Percentiles rank a stretch among this genome's conserved stretches.
Conservation (phyloP, 2,797 vertebrate genomes). For the Anniella stebbinsi region DNA sequence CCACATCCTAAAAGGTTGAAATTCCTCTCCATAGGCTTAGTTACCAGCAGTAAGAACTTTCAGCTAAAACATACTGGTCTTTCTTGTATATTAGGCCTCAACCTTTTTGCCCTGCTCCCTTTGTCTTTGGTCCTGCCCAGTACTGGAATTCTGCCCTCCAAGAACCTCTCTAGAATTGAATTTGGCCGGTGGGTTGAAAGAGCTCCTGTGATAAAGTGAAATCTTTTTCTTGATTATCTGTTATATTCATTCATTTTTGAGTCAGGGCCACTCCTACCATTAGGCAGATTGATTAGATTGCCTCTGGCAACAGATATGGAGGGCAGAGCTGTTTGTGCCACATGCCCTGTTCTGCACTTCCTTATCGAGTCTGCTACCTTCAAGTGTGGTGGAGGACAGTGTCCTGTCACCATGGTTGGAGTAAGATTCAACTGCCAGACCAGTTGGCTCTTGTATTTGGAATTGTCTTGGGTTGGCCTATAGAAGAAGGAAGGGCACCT, state of each 20-base stretch:
- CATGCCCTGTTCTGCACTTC: not conserved
- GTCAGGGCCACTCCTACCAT: not conserved
- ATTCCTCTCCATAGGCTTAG: too few relatives aligned
- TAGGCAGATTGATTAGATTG: not conserved
- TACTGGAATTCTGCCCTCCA: too few relatives aligned
- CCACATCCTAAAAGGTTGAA: too few relatives aligned
- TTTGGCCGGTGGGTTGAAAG: too few relatives aligned
- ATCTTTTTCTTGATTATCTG: slow-evolving; percentile 16
- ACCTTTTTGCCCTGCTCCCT: too few relatives aligned
- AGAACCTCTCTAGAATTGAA: too few relatives aligned
- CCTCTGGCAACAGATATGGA: not conserved
- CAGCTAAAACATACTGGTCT: too few relatives aligned
- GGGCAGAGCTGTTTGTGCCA: not conserved
- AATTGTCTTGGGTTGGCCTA: not conserved
- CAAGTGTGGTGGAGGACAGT: not conserved
- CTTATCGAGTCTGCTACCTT: not conserved
- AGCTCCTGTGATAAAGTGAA: not conserved
- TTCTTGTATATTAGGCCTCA: too few relatives aligned
- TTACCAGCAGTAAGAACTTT: too few relatives aligned
- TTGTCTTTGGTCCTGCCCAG: too few relatives aligned
- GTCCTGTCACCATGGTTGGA: not conserved
- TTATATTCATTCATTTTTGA: slow-evolving; percentile 14
- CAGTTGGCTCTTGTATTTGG: not conserved
- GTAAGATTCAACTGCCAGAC: not conserved
- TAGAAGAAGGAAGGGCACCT: not conserved